phyloP scores from a whole-genome alignment of 2,113 vertebrate genomes.

The Scatophagus argus region DNA sequence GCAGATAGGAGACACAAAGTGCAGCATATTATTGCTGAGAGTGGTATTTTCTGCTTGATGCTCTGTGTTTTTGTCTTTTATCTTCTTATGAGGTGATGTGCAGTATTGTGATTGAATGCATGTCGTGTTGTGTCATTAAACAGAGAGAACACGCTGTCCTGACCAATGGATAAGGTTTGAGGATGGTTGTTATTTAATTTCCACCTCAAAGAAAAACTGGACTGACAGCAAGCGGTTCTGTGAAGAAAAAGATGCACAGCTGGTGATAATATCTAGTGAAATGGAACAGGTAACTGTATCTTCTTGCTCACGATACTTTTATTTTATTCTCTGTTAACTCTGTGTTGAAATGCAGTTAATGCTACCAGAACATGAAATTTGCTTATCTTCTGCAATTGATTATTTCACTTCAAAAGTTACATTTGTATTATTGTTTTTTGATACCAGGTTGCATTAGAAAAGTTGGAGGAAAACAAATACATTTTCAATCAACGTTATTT shows the following conservation, averaged over 20 bases:
- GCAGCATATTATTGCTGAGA: background rate
- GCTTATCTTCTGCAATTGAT: background rate
- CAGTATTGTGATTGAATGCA: background rate
- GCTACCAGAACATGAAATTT: background rate
- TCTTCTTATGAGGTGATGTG: background rate
- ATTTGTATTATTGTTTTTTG: no score
- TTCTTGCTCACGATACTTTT: background rate
- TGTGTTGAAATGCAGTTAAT: background rate
- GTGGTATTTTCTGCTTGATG: background rate
- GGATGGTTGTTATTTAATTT: background rate
- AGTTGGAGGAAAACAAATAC: background rate
- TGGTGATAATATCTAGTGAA: background rate
- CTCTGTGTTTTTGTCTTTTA: background rate
- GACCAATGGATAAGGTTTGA: background rate
- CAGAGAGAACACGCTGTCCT: background rate
- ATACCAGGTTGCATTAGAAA: background rate
- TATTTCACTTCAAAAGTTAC: no score
- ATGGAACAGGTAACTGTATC: background rate
- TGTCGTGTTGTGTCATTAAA: background rate
- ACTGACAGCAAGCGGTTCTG: rapidly evolving
- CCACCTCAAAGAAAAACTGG: rapidly evolving
- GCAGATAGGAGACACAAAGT: background rate
- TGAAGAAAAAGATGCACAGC: background rate
- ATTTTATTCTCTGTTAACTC: background rate
- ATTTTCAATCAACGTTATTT: background rate